Percentiles rank a stretch among this genome's conserved stretches.
These are phyloP conservation scores for Trichogramma evanescens DNA, from an alignment of 2,888 invertebrate species.

Conservation along the genomic window DNA sequence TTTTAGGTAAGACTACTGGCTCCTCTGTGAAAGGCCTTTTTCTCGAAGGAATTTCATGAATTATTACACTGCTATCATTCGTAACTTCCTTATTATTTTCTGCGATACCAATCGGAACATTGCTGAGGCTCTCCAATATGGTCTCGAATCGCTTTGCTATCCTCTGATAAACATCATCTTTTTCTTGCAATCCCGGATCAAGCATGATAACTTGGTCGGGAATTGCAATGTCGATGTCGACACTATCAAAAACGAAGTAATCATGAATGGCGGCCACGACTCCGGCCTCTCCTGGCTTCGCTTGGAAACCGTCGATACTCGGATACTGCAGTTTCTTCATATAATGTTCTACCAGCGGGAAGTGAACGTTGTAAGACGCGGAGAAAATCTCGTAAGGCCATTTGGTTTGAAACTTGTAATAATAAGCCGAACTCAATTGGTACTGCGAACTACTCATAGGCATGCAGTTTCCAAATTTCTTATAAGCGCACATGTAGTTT, in stretches of 20 bases:
- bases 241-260: constrained; percentile 33
- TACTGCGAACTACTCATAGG: constrained; percentile 51
- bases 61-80: neutral
- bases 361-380: constrained; percentile 39
- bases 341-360: constrained; percentile 28
- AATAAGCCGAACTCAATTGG: constrained; percentile 44
- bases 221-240: constrained; percentile 49
- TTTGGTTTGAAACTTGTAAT: constrained; percentile 48
- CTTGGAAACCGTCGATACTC: constrained; percentile 35
- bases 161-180: constrained; percentile 48
- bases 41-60: constrained; percentile 3
- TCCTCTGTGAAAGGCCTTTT: neutral
- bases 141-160: constrained; percentile 45
- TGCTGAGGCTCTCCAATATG: constrained; percentile 35
- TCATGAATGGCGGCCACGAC: constrained; percentile 51
- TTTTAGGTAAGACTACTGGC: too few species aligned
- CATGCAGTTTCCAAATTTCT: constrained; percentile 46
- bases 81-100: neutral
- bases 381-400: constrained; percentile 49
- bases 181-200: constrained; percentile 50
- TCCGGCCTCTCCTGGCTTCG: constrained; percentile 48
- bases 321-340: constrained; percentile 10
- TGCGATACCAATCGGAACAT: neutral
- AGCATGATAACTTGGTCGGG: constrained; percentile 54
- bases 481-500: constrained; percentile 41